phyloP scores from a whole-genome alignment of 2,113 vertebrate species.

The Rousettus leschenaultii region DNA sequence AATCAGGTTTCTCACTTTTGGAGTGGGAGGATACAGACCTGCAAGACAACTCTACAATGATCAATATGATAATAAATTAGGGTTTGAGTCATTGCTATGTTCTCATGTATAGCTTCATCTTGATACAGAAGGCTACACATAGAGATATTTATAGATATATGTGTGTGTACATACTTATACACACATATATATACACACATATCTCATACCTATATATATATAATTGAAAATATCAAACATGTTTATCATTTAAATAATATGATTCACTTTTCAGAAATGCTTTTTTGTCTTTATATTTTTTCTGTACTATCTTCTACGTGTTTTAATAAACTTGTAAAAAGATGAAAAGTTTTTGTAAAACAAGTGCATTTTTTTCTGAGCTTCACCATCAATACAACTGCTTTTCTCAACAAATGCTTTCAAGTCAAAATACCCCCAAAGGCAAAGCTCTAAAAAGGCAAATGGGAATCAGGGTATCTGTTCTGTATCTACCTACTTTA shows the following conservation, averaged over 20 bases:
- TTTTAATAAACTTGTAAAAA: neutral
- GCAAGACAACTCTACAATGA: neutral
- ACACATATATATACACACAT: neutral
- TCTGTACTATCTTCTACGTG: neutral
- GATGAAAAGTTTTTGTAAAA: neutral
- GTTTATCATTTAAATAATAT: neutral
- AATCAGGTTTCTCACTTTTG: neutral
- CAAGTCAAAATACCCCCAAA: neutral
- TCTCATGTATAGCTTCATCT: neutral
- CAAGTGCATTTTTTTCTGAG: neutral
- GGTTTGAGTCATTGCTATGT: neutral
- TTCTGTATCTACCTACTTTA: conserved; percentile 31
- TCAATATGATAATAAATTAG: neutral
- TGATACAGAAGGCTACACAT: neutral
- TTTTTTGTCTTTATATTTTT: neutral
- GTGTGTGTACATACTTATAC: neutral
- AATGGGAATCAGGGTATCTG: neutral
- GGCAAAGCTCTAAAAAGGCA: conserved; percentile 10
- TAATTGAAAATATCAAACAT: neutral
- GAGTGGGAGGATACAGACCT: neutral
- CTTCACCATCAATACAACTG: neutral
- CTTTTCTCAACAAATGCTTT: conserved; percentile 24
- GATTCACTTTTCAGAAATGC: neutral
- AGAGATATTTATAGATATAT: neutral
- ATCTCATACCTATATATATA: neutral